Percentiles rank a stretch among this genome's conserved stretches.
Evolutionary conservation across 37 sponge, comb jelly and placozoan species (phyloP).

Genomic region (Cliona cf. orientalis): DNA sequence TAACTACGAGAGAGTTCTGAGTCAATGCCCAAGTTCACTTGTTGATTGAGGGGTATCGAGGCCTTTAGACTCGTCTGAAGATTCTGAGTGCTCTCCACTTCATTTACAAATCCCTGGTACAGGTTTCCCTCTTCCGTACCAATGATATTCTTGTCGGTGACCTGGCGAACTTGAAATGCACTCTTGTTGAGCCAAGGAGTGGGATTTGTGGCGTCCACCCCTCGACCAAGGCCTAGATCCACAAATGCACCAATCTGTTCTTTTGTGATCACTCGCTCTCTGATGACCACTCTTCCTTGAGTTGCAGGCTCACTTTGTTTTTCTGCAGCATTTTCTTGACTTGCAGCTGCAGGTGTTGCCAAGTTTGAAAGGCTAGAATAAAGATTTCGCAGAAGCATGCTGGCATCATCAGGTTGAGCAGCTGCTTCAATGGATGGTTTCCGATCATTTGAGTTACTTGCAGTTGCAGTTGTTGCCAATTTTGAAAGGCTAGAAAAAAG

Average conservation of each 20-base stretch:
- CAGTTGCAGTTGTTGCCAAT: no score
- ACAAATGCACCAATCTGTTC: neutral
- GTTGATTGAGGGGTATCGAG: neutral
- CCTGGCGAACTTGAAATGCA: conserved; percentile 31
- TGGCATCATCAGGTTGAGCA: no score
- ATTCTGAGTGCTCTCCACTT: neutral
- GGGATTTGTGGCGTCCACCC: neutral
- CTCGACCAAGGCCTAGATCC: conserved; percentile 3
- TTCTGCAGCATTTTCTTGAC: no score
- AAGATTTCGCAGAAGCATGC: no score
- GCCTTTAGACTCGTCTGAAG: neutral
- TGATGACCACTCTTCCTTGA: no score
- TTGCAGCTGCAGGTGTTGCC: no score
- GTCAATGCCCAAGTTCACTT: neutral
- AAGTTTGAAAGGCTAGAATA: no score
- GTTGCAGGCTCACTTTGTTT: no score
- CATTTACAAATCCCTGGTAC: neutral
- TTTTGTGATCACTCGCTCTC: neutral
- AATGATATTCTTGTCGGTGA: conserved; percentile 18
- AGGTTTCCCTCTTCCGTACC: conserved; percentile 58
- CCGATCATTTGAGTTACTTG: no score
- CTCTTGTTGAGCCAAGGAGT: conserved; percentile 12
- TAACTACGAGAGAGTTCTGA: neutral
- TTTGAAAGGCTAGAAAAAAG: no score
- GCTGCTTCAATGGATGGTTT: no score